Base-by-base conservation (phyloP, 2,888 invertebrate genomes). In the Andrena flavipes region DNA sequence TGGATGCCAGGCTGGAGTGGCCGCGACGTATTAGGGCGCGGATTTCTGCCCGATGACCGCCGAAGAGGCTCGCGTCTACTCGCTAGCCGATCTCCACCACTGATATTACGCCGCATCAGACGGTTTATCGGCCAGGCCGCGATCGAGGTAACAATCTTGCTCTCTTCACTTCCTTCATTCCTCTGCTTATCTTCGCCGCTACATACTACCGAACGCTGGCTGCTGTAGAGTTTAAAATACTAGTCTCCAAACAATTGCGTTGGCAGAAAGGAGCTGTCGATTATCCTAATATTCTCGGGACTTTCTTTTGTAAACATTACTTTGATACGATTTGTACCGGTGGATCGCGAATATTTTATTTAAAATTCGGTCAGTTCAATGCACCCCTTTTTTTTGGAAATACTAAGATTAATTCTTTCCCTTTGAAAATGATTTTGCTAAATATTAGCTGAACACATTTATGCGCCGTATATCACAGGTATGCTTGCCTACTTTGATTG, bases 11-110 rank as follows among this genome's bases (percentile, higher is more conserved):
- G 30, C 74, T 63, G 67, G 62, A 80, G 56, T 54, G 48, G 63
- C 60, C 48, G 63, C 60, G 78, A 80, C 80, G 79, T 67, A 79
- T 72, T 67, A 79, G 79, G 80, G 79, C 79, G 79, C 78, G 81
- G 81, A 81, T 81, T 80, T 74, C 74, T 81, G 81, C 69, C 80
- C 81, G 65, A 81, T 81, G 80, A 81, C 74, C 60, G 51, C 68
- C 69, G 68, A 65, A 26, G 67, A 59, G 35, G 67, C 56, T 80
- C 68, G 35, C 63, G 48, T 56, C 56, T 26, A 48, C 64, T 71
- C 71, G 13, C 78, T 8, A 33, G 54, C 54, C 62, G 79, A 80
- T 78, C 79, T 48, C 33, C 67, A 48, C 8, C 68, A 68, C 71
- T 80, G 78, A 78, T 80, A 80, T 72, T 79, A 80, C 72, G 72